Evolutionary conservation across 2,113 vertebrate species (phyloP).

Genomic region (Steatornis caripensis): DNA sequence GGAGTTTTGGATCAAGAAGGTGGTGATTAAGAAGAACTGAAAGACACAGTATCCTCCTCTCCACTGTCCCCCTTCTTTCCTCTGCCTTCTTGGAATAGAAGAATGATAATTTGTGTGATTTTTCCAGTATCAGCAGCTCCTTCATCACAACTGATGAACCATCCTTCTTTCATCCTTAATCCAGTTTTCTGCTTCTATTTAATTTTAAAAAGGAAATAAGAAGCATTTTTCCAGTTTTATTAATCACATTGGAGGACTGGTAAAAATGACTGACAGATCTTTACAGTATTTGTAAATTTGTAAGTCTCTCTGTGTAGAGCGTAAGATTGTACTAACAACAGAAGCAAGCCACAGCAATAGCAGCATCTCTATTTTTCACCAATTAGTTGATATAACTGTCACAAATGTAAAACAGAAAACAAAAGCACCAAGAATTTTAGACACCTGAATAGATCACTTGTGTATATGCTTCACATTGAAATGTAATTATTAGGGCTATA

Average conservation of each 20-base stretch:
- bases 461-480: background rate
- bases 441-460: background rate
- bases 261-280: background rate
- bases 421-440: background rate
- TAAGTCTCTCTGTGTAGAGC: background rate
- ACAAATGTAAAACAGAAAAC: background rate
- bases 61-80: fast-evolving
- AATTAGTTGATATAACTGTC: background rate
- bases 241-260: background rate
- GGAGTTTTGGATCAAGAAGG: background rate
- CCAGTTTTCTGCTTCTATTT: background rate
- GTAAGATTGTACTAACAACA: background rate
- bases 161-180: background rate
- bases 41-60: background rate
- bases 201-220: background rate
- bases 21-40: background rate
- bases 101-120: background rate
- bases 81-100: background rate
- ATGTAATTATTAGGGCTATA: background rate
- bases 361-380: background rate
- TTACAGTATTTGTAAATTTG: background rate
- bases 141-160: background rate
- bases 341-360: background rate
- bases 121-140: background rate
- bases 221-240: background rate